These are phyloP conservation scores for Rhopalosiphum maidis DNA, from an alignment of 1,140 invertebrate genomes.

Conservation along the genomic window DNA sequence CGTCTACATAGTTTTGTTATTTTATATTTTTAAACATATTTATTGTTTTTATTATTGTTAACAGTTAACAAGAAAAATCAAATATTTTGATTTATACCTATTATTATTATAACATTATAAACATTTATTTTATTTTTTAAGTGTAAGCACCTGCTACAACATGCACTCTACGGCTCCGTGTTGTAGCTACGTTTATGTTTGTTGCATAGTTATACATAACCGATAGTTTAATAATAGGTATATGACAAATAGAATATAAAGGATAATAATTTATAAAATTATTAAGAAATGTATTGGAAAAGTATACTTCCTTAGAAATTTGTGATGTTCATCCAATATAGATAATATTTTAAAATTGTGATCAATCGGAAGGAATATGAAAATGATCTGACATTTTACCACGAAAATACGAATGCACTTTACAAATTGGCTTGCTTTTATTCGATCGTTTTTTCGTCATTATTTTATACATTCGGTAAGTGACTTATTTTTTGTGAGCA, in stretches of 20 bases:
- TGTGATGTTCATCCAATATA: neutral
- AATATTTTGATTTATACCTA: too few relatives aligned
- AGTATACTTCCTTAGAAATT: neutral
- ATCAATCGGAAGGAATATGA: neutral
- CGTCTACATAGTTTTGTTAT: too few relatives aligned
- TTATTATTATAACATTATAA: too few relatives aligned
- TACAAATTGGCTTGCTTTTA: neutral
- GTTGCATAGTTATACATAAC: neutral
- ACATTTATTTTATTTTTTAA: too few relatives aligned
- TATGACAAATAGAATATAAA: too few relatives aligned
- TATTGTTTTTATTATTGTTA: too few relatives aligned
- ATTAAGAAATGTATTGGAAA: neutral
- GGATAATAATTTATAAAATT: neutral
- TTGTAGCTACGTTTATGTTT: too few relatives aligned
- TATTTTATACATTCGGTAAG: neutral
- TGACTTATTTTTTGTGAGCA: neutral
- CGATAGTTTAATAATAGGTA: neutral
- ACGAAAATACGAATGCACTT: neutral
- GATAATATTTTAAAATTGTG: too few relatives aligned
- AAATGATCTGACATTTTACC: neutral
- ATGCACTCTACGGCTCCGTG: too few relatives aligned
- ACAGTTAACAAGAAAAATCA: too few relatives aligned
- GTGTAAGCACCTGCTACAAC: too few relatives aligned
- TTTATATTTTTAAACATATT: too few relatives aligned
- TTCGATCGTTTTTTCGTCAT: neutral